Evolutionary conservation across 2,797 vertebrate species (phyloP).

Genomic region (Xyrichtys novacula): DNA sequence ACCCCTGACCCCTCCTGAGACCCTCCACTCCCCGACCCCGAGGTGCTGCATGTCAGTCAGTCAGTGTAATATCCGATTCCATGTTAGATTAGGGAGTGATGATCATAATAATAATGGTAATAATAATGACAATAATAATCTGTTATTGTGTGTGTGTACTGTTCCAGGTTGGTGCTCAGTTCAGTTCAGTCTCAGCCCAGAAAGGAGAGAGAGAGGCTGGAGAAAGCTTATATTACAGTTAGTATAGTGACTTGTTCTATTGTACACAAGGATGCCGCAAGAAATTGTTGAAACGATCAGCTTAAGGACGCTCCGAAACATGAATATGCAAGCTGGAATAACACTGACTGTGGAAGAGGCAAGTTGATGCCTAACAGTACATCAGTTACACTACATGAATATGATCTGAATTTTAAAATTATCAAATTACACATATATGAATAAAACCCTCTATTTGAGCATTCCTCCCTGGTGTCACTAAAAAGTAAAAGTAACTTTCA

Average conservation of each 20-base stretch:
- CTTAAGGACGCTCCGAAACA: conserved; percentile 51
- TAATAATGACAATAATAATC: conserved; percentile 84
- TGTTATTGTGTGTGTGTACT: conserved; percentile 84
- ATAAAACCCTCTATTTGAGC: too few species aligned
- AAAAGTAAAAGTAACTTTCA: too few species aligned
- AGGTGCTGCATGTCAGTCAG: conserved; percentile 85
- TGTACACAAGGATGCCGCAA: conserved; percentile 70
- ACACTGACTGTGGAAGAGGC: conserved; percentile 1
- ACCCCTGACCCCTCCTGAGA: background rate
- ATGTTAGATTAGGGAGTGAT: conserved; percentile 84
- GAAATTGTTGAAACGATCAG: conserved; percentile 57
- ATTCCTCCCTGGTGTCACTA: too few species aligned
- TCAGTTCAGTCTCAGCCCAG: conserved; percentile 80
- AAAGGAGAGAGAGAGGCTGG: conserved; percentile 71
- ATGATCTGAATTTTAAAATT: too few species aligned
- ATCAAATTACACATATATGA: too few species aligned
- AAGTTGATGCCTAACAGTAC: too few species aligned
- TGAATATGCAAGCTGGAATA: conserved; percentile 63
- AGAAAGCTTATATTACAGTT: conserved; percentile 82
- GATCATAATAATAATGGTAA: conserved; percentile 82
- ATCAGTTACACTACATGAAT: too few species aligned
- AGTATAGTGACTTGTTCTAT: conserved; percentile 83
- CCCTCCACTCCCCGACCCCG: conserved; percentile 30
- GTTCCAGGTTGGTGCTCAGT: conserved; percentile 83
- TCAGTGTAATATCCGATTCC: conserved; percentile 82